Evolutionary conservation across 1,140 invertebrate genomes (phyloP).

Genomic region (Physella acuta): DNA sequence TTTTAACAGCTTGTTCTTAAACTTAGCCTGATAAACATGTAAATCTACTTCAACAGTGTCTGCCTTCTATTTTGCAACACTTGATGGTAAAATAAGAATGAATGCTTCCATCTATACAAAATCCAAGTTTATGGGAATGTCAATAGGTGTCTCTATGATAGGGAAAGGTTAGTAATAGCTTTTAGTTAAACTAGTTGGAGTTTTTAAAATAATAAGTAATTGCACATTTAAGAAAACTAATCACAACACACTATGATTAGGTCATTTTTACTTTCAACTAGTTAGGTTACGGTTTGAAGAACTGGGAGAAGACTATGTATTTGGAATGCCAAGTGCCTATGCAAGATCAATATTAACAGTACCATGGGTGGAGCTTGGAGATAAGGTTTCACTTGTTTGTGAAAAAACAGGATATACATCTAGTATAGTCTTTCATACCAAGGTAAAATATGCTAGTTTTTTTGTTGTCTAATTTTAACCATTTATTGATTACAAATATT

Average conservation of each 20-base stretch:
- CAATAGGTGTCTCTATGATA: slow-evolving; percentile 72
- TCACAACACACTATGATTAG: too few species aligned
- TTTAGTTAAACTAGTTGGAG: too few species aligned
- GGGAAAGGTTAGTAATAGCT: slow-evolving; percentile 58
- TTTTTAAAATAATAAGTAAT: too few species aligned
- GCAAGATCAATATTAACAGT: slow-evolving; percentile 91
- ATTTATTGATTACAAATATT: not conserved
- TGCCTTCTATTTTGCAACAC: slow-evolving; percentile 95
- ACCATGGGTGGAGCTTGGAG: slow-evolving; percentile 96
- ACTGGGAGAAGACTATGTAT: slow-evolving; percentile 85
- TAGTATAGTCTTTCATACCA: slow-evolving; percentile 89
- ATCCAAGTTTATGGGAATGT: slow-evolving; percentile 94
- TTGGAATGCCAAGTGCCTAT: slow-evolving; percentile 95
- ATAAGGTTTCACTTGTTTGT: slow-evolving; percentile 83
- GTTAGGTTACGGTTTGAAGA: slow-evolving; percentile 79
- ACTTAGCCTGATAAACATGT: too few species aligned
- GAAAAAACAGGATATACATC: slow-evolving; percentile 86
- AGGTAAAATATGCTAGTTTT: slow-evolving; percentile 62
- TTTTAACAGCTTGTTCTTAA: too few species aligned
- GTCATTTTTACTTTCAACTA: too few species aligned
- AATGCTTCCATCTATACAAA: slow-evolving; percentile 96
- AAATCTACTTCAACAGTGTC: too few species aligned
- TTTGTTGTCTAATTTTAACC: too few species aligned
- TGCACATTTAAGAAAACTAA: too few species aligned
- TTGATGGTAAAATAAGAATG: slow-evolving; percentile 84